Evolutionary conservation across 2,113 vertebrate genomes (phyloP).

Genomic region (Typhlomys cinereus): DNA sequence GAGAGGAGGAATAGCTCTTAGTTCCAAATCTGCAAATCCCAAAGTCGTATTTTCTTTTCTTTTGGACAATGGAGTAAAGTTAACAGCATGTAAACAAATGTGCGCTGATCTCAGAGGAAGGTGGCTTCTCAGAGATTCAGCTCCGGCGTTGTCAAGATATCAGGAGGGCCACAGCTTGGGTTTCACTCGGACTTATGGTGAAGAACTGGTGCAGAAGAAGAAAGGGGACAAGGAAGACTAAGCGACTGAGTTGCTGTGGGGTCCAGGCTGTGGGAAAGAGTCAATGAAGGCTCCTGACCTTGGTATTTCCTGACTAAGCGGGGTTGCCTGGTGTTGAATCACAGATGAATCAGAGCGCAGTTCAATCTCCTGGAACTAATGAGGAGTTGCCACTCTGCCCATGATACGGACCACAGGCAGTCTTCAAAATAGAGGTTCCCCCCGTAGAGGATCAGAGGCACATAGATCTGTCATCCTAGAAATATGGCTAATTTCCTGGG

Average conservation of each 20-base stretch:
- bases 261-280: background rate
- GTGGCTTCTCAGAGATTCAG: background rate
- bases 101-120: background rate
- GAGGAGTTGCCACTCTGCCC: background rate
- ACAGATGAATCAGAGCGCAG: background rate
- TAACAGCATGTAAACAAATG: accelerated
- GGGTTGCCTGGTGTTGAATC: background rate
- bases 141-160: background rate
- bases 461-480: background rate
- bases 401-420: background rate
- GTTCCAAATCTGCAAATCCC: background rate
- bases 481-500: background rate
- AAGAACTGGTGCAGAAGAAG: background rate
- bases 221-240: background rate
- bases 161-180: background rate
- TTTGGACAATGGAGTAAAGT: background rate
- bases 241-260: background rate
- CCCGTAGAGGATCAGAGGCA: background rate
- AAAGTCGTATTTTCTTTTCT: background rate
- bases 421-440: background rate
- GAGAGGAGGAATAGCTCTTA: background rate
- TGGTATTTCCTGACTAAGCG: background rate
- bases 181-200: background rate
- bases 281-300: background rate
- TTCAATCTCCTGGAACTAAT: background rate